phyloP scores from a whole-genome alignment of 2,113 vertebrate species.

The Tupaia chinensis region DNA sequence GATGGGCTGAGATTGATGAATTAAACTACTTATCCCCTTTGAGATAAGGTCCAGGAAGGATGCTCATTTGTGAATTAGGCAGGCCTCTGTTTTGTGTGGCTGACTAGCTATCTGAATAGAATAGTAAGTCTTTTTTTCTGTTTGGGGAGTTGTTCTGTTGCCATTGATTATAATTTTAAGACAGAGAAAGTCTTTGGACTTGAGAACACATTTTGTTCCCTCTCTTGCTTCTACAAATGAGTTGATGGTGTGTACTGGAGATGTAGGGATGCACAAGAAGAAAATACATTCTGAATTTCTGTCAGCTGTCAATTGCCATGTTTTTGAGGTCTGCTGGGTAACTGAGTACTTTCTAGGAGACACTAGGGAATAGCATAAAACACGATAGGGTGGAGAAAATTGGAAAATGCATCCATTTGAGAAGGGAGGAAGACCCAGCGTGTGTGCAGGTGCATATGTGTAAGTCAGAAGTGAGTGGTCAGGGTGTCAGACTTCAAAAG shows the following conservation, averaged over 20 bases:
- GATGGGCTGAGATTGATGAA: not conserved
- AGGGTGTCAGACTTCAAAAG: not conserved
- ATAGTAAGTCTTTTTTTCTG: not conserved
- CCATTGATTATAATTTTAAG: not conserved
- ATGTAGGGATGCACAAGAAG: not conserved
- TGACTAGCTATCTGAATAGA: not conserved
- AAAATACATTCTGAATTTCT: not conserved
- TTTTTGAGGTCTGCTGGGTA: not conserved
- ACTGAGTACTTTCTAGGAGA: not conserved
- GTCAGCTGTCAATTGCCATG: not conserved
- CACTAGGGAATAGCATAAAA: not conserved
- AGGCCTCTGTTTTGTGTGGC: not conserved
- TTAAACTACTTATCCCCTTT: not conserved
- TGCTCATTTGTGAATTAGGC: not conserved
- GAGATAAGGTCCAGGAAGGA: not conserved
- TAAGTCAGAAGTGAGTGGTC: not conserved
- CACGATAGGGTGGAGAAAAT: not conserved
- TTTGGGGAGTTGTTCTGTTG: not conserved
- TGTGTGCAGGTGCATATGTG: not conserved
- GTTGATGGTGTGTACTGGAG: not conserved
- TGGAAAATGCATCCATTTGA: not conserved
- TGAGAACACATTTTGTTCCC: not conserved
- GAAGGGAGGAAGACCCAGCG: not conserved
- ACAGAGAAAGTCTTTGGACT: not conserved
- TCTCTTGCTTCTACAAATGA: not conserved